phyloP scores from a whole-genome alignment of 2,888 invertebrate genomes.

The Amphipyra berbera region DNA sequence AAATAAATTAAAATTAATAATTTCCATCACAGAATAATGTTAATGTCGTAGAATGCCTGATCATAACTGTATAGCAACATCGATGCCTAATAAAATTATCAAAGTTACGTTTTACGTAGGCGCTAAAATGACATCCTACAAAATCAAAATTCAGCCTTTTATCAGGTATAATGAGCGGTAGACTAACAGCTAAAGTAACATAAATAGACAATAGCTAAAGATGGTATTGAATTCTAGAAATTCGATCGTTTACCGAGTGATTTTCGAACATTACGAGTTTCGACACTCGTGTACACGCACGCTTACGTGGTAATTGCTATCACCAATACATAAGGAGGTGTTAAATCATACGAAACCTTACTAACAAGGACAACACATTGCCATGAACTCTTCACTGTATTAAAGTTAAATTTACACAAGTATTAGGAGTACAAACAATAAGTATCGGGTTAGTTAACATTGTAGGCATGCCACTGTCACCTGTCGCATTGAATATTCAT shows the following conservation, averaged over 20 bases:
- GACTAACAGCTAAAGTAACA: not conserved
- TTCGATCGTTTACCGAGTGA: not conserved
- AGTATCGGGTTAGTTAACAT: conserved; percentile 20
- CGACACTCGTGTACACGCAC: not conserved
- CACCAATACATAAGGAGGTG: conserved; percentile 45
- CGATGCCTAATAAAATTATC: not conserved
- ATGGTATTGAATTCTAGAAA: not conserved
- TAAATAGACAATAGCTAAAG: not conserved
- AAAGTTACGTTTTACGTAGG: conserved; percentile 5
- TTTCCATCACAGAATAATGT: not conserved
- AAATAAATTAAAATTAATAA: not conserved
- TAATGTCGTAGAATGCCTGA: not conserved
- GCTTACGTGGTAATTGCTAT: conserved; percentile 49
- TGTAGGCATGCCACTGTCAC: conserved; percentile 13
- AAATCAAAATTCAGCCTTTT: not conserved
- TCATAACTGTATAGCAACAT: conserved; percentile 12
- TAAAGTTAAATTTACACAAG: conserved; percentile 34
- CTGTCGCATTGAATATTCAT: conserved; percentile 38
- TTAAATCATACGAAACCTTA: conserved; percentile 37
- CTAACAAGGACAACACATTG: conserved; percentile 44
- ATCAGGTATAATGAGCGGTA: not conserved
- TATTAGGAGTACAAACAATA: conserved; percentile 42
- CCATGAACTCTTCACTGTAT: conserved; percentile 47
- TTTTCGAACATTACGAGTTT: conserved; percentile 1
- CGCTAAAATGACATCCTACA: not conserved